Base-by-base conservation (phyloP, 30 jellyfish, hydroid and myxozoan species). In the Hydractinia echinata region DNA sequence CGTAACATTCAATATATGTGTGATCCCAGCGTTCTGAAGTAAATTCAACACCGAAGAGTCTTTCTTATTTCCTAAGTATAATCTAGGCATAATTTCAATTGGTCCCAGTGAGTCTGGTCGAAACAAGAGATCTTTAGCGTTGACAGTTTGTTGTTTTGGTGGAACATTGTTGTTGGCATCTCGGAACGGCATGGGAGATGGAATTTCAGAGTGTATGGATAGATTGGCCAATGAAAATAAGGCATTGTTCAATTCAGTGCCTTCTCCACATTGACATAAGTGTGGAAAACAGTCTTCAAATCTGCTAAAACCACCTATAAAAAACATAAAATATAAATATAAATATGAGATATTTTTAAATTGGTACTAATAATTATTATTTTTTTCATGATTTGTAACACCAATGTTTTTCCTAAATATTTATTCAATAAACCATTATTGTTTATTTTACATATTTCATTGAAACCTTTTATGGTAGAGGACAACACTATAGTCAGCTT, bases 91-190 rank as follows among this genome's bases (percentile, higher is more conserved):
- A 20, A 93, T 93, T 82, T 93, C 95, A 18, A 87, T 84, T 5
- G 99, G 96, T 60, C 95, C 96, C 44, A 92, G 77, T 52, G 89
- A 76, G 50, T 93, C 99, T 51, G 99, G 96, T 13, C 92, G 85
- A 82, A 87, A 93, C 18, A 88, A 86, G 13, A 89, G 84, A 67
- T 93, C 96, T 72, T 93, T 93, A 60, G 78, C 84, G 55, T 84
- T 53, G 30, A 67, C 84, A 85, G 79, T 84, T 68, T 77, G 86
- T 39, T 88, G 79, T 73, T 72, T 67, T 7, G 16, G 69, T 20
- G 86, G 96, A 52, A 81, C 55, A 1, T 51, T 73, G 16, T 18
- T 53, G 44, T 21, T 66, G 82, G 51, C 11, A 66, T 54, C 82
- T 20, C 67, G 44, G 5, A 67, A 51, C 19, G 66, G 51, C 54